A percentile compares a stretch with the other conserved stretches of the same genome.
Evolutionary conservation across 2,797 vertebrate genomes (phyloP).

Genomic region (Somateria mollissima): DNA sequence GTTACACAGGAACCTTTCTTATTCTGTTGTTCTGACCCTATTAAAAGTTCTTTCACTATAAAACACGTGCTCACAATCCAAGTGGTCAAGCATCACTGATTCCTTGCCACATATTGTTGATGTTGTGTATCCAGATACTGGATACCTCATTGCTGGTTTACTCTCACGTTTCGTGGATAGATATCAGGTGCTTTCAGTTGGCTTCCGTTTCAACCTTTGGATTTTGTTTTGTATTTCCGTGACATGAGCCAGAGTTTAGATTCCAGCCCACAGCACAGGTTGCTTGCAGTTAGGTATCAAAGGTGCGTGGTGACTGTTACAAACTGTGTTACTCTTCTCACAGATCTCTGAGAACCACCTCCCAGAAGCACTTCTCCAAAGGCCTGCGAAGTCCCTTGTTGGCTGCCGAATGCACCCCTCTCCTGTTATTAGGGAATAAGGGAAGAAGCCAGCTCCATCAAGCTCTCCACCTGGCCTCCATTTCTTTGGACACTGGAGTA

Average conservation of each 20-base stretch:
- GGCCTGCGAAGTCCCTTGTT: not conserved
- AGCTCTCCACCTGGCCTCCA: conserved; percentile 43
- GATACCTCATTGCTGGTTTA: not conserved
- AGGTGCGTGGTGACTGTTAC: not conserved
- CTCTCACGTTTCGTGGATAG: not conserved
- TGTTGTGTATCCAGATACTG: too few relatives aligned
- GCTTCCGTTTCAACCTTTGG: not conserved
- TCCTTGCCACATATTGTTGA: not conserved
- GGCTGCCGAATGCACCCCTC: not conserved
- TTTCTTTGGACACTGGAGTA: conserved; percentile 13
- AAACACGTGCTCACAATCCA: not conserved
- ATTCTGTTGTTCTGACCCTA: not conserved
- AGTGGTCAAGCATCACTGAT: not conserved
- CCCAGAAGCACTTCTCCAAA: too few relatives aligned
- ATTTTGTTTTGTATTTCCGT: not conserved
- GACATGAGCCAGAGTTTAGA: not conserved
- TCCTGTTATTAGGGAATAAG: not conserved
- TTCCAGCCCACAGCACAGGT: not conserved
- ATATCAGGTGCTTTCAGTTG: not conserved
- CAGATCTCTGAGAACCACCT: too few relatives aligned
- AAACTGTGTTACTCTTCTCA: not conserved
- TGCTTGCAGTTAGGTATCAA: not conserved
- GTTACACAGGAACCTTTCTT: not conserved
- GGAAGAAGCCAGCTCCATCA: not conserved
- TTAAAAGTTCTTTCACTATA: not conserved